Base-by-base conservation (phyloP, 2,888 invertebrate genomes). In the Cryptus viduatorius region DNA sequence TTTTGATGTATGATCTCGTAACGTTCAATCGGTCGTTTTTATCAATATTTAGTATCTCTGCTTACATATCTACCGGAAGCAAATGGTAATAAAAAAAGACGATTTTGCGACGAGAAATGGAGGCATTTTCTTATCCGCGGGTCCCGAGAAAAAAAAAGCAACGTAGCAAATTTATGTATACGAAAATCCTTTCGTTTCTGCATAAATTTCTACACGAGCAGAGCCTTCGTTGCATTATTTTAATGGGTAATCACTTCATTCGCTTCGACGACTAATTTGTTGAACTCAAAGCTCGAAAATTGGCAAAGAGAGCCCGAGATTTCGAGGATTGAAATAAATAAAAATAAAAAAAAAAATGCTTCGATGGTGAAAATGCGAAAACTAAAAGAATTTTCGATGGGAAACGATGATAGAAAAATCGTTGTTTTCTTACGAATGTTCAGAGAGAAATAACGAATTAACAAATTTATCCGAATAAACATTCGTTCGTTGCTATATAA, bases 1-100 rank as follows among this genome's bases (percentile, higher is more conserved):
- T 68, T 78, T 61, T 78, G 46, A 68, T 59, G 44, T 59, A 68
- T 44, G 61, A 68, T 31, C 44, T 67, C 19, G 44, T 56, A 59
- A 59, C n/a, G 59, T 16, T 16, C 44, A 64, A 37, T 67, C 61
- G 50, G 46, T 79, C n/a, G 46, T 37, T 72, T 82, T 83, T 81
- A 84, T 85, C 79, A 82, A 87, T 86, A 85, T 87, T 82, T 83
- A 82, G 81, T 80, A 72, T 85, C 85, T 84, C 75, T 73, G 29
- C 31, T 14, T 14, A 14, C n/a, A 61, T 61, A 73, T 61, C 42
- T n/a, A 24, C n/a, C n/a, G 61, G 29, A 12, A n/a, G 2, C 48
- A 10, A 7, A 53, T 37, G 69, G 31, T 3, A 29, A 7, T 37
- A 53, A 29, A 4, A 24, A 16, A 16, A 50, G 16, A 50, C 10